Evolutionary conservation across 2,113 vertebrate species (phyloP).

Genomic region (Azemiops feae): DNA sequence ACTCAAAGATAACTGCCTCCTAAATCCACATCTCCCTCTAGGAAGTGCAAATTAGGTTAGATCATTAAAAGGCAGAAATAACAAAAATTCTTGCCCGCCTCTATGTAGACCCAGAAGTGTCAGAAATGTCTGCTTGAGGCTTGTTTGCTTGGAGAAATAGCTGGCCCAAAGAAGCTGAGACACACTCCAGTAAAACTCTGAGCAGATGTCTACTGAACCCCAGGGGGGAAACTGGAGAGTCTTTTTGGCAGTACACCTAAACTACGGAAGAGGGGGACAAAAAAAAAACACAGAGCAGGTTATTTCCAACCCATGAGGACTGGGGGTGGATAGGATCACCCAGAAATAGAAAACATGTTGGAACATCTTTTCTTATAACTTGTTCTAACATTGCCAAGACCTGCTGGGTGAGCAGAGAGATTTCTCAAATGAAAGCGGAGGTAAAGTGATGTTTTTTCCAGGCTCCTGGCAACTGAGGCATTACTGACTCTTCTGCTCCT

Average conservation of each 20-base stretch:
- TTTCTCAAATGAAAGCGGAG: neutral
- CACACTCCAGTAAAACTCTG: neutral
- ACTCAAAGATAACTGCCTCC: neutral
- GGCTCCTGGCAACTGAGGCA: neutral
- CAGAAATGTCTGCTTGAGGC: neutral
- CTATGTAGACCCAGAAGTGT: neutral
- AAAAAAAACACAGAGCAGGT: neutral
- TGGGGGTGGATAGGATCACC: neutral
- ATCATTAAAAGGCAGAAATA: neutral
- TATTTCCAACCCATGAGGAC: neutral
- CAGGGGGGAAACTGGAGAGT: neutral
- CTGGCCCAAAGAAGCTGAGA: neutral
- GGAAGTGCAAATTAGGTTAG: neutral
- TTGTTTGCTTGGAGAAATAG: neutral
- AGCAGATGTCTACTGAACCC: neutral
- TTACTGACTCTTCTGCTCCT: neutral
- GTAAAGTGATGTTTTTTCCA: neutral
- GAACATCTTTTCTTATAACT: neutral
- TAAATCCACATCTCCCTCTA: neutral
- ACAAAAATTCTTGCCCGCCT: neutral
- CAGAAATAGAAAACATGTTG: neutral
- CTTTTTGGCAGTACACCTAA: neutral
- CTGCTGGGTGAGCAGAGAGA: neutral
- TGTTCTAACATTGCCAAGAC: neutral
- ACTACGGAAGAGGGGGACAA: neutral